Conservation (phyloP, 1,140 invertebrate genomes). For the Trachymyrmex cornetzi region DNA sequence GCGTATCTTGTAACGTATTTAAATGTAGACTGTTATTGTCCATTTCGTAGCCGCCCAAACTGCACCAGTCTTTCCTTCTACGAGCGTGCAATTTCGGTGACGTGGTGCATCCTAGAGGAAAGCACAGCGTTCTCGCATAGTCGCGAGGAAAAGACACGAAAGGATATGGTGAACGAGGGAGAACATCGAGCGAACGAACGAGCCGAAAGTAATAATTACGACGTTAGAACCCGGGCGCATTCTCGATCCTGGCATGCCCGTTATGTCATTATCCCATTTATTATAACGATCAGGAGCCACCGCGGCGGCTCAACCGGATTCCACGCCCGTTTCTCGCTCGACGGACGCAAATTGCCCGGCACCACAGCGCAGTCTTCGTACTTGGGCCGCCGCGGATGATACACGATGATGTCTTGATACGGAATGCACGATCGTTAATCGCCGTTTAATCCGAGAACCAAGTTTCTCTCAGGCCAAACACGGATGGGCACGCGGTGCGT, state of each 20-base stretch:
- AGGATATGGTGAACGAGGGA: background rate
- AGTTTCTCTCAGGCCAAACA: constrained; percentile 29
- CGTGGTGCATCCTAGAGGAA: background rate
- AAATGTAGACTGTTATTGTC: background rate
- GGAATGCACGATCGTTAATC: constrained; percentile 81
- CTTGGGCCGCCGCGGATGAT: constrained; percentile 69
- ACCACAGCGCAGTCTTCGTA: constrained; percentile 39
- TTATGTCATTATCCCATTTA: constrained; percentile 82
- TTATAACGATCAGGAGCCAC: constrained; percentile 79
- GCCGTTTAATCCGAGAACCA: constrained; percentile 77
- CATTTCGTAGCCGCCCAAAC: background rate
- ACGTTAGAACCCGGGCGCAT: constrained; percentile 68
- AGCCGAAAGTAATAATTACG: constrained; percentile 78
- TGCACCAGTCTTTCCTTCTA: background rate
- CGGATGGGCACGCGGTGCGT: background rate
- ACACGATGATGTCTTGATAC: constrained; percentile 83
- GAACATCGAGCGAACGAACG: background rate
- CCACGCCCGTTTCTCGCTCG: constrained; percentile 80
- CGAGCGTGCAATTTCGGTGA: background rate
- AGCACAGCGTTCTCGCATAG: background rate
- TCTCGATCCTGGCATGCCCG: constrained; percentile 71
- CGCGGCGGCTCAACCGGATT: constrained; percentile 73
- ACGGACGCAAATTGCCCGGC: constrained; percentile 79
- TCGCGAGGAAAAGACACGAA: constrained; percentile 25
- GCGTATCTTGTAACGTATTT: background rate